Percentiles rank a stretch among this genome's conserved stretches.
phyloP scores from a whole-genome alignment of 2,113 vertebrate species.

The Himantopus leucocephalus region DNA sequence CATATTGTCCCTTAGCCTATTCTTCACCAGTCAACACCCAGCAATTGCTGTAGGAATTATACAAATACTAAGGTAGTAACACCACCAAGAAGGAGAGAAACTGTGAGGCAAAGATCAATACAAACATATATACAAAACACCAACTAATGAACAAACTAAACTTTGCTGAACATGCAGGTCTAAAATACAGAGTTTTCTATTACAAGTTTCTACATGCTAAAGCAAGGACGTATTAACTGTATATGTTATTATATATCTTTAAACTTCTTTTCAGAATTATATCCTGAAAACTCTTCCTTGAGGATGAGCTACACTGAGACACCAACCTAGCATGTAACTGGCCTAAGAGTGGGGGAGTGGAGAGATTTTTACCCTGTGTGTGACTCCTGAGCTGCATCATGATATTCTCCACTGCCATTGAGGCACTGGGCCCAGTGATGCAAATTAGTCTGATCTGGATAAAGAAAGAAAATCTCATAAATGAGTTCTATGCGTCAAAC shows the following conservation, averaged over 20 bases:
- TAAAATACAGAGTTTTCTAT: not conserved
- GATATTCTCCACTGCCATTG: not conserved
- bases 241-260: not conserved
- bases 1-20: rapidly evolving
- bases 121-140: not conserved
- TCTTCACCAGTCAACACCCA: not conserved
- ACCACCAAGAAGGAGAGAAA: not conserved
- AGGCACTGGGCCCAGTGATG: not conserved
- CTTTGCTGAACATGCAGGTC: not conserved
- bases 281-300: not conserved
- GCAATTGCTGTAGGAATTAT: not conserved
- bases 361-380: not conserved
- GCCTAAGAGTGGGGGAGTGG: rapidly evolving
- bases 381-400: not conserved
- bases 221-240: not conserved
- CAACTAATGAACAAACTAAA: not conserved
- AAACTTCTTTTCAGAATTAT: not conserved
- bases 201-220: not conserved
- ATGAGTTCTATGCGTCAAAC: not conserved
- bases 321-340: not conserved
- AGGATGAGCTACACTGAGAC: not conserved
- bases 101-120: not conserved
- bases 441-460: not conserved
- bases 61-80: not conserved
- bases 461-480: not conserved